Evolutionary conservation across 1,140 invertebrate genomes (phyloP), one percentile per base, ranked within the genome.

Genomic region (Drosophila pruinosa): DNA sequence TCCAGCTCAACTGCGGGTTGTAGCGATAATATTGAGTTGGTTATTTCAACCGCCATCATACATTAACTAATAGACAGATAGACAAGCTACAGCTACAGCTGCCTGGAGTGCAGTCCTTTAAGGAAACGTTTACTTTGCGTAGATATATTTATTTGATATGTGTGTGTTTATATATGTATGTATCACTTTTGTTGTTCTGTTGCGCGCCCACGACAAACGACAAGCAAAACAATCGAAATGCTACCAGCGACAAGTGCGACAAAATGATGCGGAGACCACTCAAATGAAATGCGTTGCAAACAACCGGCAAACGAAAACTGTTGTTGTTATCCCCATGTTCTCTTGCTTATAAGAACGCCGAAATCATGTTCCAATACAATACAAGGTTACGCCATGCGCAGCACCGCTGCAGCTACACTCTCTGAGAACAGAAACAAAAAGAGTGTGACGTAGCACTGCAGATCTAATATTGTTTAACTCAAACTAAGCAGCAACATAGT

Each of bases 21-120:
- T 54, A 88, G 61, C 58, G 82, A 68, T 72, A 86, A 50, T 72
- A 88, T 71, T 41, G 68, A 34, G 26, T 62, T 58, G 21, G 59
- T 45, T 56, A 67, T 52, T 67, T 72, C 64, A 7, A 72, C 54
- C 12, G 63, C 63, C 70, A 72, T 72, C 22, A 5, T 45, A 68
- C 52, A 47, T 48, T 14, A 65, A 47, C 28, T 5, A n/a, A 28
- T 41, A 36, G n/a, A 6, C 15, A 12, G n/a, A 12, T 3, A 34
- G 31, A 34, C 31, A 34, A 12, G 31, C 28, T 12, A 36, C 2
- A 14, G 15, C 45, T 43, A 19, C n/a, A 15, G 36, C 15, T 43
- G 17, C 43, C 54, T 28, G 34, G 8, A 26, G 12, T 31, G 14
- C 34, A 19, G 47, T 69, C 36, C 65, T 62, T 69, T 14, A 52